phyloP scores from a whole-genome alignment of 2,888 invertebrate species.

The Drosophila neutralis region DNA sequence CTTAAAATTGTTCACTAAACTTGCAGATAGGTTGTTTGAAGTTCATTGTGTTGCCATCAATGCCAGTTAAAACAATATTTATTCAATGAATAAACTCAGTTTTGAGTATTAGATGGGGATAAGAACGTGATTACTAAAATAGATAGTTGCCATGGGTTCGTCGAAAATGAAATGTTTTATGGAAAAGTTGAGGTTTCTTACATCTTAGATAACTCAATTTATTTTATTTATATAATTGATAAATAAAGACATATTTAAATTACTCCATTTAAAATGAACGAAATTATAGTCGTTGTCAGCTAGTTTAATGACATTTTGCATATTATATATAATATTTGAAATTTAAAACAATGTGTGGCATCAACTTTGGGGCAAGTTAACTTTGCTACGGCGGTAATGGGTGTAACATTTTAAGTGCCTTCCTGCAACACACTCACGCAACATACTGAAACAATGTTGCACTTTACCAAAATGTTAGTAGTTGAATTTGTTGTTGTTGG shows the following conservation, averaged over 20 bases:
- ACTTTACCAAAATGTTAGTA: constrained; percentile 49
- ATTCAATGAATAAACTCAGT: neutral
- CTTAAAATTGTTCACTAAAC: too few relatives aligned
- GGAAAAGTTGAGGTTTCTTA: neutral
- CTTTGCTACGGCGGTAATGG: constrained; percentile 48
- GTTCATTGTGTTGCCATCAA: neutral
- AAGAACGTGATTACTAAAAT: neutral
- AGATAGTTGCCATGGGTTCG: neutral
- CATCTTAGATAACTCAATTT: neutral
- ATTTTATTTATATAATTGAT: neutral
- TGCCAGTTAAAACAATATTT: neutral
- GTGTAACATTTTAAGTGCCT: constrained; percentile 64
- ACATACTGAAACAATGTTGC: constrained; percentile 65
- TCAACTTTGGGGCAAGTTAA: constrained; percentile 14
- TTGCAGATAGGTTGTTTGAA: neutral
- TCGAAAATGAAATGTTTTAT: neutral
- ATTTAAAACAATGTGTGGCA: constrained; percentile 11
- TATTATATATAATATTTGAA: constrained; percentile 12
- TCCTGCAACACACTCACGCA: constrained; percentile 19
- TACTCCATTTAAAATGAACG: neutral
- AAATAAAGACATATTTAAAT: neutral
- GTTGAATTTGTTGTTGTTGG: constrained; percentile 32
- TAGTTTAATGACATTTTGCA: neutral
- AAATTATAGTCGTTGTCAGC: neutral
- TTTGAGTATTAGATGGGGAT: neutral